These are phyloP conservation scores for Esox niger DNA, from an alignment of 2,113 vertebrate genomes.

Conservation along the genomic window DNA sequence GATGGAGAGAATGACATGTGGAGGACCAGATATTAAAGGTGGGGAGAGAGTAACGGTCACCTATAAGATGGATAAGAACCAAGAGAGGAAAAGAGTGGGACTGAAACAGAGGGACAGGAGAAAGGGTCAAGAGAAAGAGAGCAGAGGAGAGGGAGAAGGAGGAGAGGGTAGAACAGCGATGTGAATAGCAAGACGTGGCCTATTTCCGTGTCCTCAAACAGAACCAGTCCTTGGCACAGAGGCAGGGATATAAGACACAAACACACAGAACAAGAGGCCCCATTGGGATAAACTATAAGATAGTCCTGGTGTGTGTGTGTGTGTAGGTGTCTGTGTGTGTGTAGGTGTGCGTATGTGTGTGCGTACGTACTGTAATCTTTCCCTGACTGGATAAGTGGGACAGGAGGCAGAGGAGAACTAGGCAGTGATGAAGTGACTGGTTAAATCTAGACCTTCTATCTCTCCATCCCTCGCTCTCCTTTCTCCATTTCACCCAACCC, in stretches of 20 bases:
- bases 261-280: slow-evolving; percentile 3
- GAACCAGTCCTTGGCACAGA: neutral
- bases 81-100: neutral
- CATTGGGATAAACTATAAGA: slow-evolving; percentile 8
- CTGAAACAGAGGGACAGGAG: too few relatives aligned
- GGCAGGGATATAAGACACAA: neutral
- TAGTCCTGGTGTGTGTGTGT: slow-evolving; percentile 5
- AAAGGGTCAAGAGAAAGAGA: neutral
- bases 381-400: slow-evolving; percentile 20
- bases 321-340: slow-evolving; percentile 23
- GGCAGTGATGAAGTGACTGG: slow-evolving; percentile 34
- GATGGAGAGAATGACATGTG: neutral
- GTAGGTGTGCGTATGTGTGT: slow-evolving; percentile 8
- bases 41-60: neutral
- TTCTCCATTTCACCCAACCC: too few relatives aligned
- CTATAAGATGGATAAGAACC: neutral
- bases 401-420: slow-evolving; percentile 29
- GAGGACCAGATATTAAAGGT: too few relatives aligned
- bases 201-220: slow-evolving; percentile 22
- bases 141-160: neutral
- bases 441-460: slow-evolving; percentile 19
- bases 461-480: neutral
- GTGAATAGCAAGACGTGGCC: slow-evolving; percentile 1
- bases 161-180: neutral
- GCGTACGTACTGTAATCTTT: neutral